Conservation (phyloP, 2,888 invertebrate genomes). For the Stenolophus ochropezus region DNA sequence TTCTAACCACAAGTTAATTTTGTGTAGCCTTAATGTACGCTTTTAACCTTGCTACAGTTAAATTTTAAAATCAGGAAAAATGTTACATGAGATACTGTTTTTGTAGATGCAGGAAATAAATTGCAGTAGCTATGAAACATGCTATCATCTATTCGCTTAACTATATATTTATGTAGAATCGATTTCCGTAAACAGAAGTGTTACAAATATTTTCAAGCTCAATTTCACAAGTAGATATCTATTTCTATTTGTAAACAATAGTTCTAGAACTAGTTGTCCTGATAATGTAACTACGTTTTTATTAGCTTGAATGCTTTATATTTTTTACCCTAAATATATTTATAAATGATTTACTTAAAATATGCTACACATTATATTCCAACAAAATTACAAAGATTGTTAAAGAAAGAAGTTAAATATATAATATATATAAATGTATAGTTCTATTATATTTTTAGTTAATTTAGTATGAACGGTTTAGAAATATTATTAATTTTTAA, state of each 20-base stretch:
- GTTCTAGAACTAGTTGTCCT: background rate
- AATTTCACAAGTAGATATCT: background rate
- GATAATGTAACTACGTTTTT: background rate
- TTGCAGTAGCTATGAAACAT: background rate
- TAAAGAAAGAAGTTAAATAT: too few relatives aligned
- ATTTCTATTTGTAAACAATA: background rate
- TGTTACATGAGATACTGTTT: too few relatives aligned
- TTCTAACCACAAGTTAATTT: background rate
- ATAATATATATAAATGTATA: too few relatives aligned
- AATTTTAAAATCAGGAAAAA: too few relatives aligned
- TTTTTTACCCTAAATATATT: background rate
- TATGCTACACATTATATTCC: background rate
- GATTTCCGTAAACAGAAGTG: conserved; percentile 20
- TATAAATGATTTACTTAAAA: background rate
- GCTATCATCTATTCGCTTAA: background rate
- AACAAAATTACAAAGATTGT: too few relatives aligned
- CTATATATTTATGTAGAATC: background rate
- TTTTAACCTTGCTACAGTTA: background rate
- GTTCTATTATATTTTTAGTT: too few relatives aligned
- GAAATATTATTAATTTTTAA: too few relatives aligned
- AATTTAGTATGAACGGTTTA: too few relatives aligned
- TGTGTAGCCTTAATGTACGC: background rate
- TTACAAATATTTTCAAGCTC: conserved; percentile 9
- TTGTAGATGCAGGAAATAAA: background rate
- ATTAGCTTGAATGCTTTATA: too few relatives aligned